Evolutionary conservation across 2,888 invertebrate genomes (phyloP).

Genomic region (Blomia tropicalis): DNA sequence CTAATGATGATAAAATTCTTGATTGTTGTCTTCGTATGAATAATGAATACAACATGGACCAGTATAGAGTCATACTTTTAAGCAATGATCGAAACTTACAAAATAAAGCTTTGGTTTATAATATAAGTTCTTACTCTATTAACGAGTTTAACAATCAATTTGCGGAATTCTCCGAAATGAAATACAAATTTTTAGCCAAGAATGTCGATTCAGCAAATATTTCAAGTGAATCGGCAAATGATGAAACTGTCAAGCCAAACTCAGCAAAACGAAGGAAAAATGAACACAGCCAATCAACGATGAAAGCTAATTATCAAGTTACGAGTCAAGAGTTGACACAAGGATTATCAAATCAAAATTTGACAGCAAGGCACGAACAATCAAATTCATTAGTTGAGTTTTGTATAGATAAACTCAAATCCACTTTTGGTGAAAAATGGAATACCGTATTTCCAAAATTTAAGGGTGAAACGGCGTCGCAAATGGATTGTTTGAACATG

Average conservation of each 20-base stretch:
- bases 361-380: not conserved
- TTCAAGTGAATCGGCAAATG: not conserved
- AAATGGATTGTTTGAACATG: not conserved
- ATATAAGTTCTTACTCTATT: not conserved
- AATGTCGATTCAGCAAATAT: not conserved
- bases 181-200: not conserved
- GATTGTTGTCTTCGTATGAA: constrained; percentile 9
- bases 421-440: not conserved
- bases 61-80: constrained; percentile 11
- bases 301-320: not conserved
- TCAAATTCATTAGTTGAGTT: not conserved
- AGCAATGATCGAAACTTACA: constrained; percentile 23
- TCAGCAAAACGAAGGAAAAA: not conserved
- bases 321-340: not conserved
- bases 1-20: constrained; percentile 23
- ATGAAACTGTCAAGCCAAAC: not conserved
- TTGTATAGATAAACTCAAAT: not conserved
- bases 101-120: constrained; percentile 22
- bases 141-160: constrained; percentile 7
- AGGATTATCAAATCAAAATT: not conserved
- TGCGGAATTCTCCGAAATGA: not conserved
- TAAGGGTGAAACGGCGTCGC: not conserved
- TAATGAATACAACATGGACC: not conserved
- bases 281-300: not conserved
- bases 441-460: not conserved